Conservation (phyloP, 2,113 vertebrate genomes). For the human region GRCh38 chr14:74823001-74823500, state of each 20-base stretch:
- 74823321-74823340: conserved; percentile 43
- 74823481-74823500: conserved; percentile 51
- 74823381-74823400: neutral
- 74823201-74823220: neutral
- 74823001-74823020: conserved; percentile 68
- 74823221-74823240: conserved; percentile 50
- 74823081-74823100: conserved; percentile 60
- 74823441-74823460: conserved; percentile 47
- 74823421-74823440: conserved; percentile 63
- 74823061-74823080: conserved; percentile 65
- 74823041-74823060: conserved; percentile 61
- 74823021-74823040: conserved; percentile 69
- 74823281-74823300: conserved; percentile 57
- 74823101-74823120: conserved; percentile 50
- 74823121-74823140: conserved; percentile 24
- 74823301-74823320: conserved; percentile 29
- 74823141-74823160: conserved; percentile 47
- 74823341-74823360: conserved; percentile 41
- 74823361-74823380: conserved; percentile 38
- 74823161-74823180: conserved; percentile 26
- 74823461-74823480: conserved; percentile 49
- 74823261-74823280: neutral
- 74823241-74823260: conserved; percentile 45
- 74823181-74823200: neutral
- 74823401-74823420: conserved; percentile 46